Percentiles rank a stretch among this genome's conserved stretches.
Evolutionary conservation across 2,888 invertebrate species (phyloP).

Genomic region (Neocrepidodera transversa): DNA sequence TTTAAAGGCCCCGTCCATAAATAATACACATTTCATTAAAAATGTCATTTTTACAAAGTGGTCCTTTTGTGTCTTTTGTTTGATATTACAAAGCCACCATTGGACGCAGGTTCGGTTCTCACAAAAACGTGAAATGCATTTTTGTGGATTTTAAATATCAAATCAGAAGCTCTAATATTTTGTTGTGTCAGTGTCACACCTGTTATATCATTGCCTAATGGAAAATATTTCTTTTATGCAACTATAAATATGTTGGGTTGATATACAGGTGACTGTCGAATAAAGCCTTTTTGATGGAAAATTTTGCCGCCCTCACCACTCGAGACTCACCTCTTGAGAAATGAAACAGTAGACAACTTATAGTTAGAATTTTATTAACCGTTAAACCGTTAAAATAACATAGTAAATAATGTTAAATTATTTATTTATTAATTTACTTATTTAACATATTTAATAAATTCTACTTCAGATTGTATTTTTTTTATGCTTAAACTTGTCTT

Average conservation of each 20-base stretch:
- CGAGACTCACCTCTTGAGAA: conserved; percentile 1
- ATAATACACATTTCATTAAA: conserved; percentile 56
- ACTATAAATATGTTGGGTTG: conserved; percentile 20
- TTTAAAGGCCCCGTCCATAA: conserved; percentile 46
- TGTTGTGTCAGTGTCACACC: conserved; percentile 25
- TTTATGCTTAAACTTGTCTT: too few relatives aligned
- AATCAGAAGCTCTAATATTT: conserved; percentile 24
- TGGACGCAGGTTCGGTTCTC: conserved; percentile 30
- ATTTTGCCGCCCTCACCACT: conserved; percentile 12
- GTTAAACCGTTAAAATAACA: too few relatives aligned
- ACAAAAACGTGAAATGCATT: conserved; percentile 39
- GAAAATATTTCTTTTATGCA: conserved; percentile 24
- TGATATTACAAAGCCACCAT: conserved; percentile 35
- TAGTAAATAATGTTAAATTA: too few relatives aligned
- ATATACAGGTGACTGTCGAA: conserved; percentile 16
- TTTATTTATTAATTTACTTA: too few relatives aligned
- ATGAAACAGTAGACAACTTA: conserved; percentile 1
- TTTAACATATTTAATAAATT: too few relatives aligned
- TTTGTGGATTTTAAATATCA: conserved; percentile 28
- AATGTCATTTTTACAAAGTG: conserved; percentile 55
- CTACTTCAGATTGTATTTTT: too few relatives aligned
- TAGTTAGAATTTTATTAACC: too few relatives aligned
- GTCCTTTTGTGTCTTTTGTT: conserved; percentile 51
- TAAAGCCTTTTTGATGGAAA: conserved; percentile 15
- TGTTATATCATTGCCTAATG: conserved; percentile 13